Conservation (phyloP, 2,113 vertebrate species). For the Daubentonia madagascariensis region DNA sequence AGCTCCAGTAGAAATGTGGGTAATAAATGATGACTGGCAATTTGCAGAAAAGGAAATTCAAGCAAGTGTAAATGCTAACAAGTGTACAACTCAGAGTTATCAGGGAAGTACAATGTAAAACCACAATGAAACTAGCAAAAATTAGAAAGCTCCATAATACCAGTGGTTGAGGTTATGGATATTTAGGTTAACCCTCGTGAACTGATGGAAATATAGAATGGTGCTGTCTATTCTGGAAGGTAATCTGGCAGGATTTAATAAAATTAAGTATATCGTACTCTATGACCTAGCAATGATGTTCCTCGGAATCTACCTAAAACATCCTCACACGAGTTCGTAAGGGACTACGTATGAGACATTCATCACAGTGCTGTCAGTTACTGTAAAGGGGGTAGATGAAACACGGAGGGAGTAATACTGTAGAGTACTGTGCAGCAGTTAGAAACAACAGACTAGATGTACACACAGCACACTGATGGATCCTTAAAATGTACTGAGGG, state of each 20-base stretch:
- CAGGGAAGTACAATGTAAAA: not conserved
- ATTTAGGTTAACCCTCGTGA: too few relatives aligned
- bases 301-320: not conserved
- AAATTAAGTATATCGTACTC: not conserved
- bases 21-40: not conserved
- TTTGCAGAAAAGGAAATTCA: not conserved
- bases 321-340: not conserved
- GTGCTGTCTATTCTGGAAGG: not conserved
- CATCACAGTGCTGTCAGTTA: too few relatives aligned
- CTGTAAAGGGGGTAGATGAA: not conserved
- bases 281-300: not conserved
- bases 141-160: not conserved
- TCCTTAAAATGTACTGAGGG: too few relatives aligned
- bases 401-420: not conserved
- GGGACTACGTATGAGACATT: not conserved
- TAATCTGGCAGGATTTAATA: not conserved
- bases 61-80: not conserved
- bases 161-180: not conserved
- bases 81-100: not conserved
- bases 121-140: not conserved
- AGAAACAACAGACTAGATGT: not conserved
- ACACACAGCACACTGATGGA: fast-evolving
- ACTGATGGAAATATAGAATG: not conserved
- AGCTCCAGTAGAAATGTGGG: not conserved
- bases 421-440: too few relatives aligned